A percentile compares a stretch with the other conserved stretches of the same genome.
These are phyloP conservation scores for Melanogrammus aeglefinus DNA, from an alignment of 2,797 vertebrate species.

Conservation along the genomic window DNA sequence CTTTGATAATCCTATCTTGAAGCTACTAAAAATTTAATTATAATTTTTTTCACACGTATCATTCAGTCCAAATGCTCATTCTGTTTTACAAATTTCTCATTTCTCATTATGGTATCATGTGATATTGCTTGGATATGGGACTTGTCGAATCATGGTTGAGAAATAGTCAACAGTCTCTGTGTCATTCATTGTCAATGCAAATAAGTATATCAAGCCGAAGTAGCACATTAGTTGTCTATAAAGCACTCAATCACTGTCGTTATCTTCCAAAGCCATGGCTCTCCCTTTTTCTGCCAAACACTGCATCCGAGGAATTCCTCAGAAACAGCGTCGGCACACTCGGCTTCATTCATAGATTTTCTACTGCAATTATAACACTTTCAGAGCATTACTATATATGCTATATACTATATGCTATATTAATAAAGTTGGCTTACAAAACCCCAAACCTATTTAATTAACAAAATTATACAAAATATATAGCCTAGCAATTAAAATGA, in stretches of 20 bases:
- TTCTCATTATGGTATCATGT: background rate
- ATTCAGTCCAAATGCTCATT: background rate
- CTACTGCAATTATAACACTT: background rate
- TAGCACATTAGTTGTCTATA: too few relatives aligned
- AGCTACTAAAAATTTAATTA: too few relatives aligned
- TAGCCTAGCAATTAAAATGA: background rate
- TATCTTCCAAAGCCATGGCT: constrained; percentile 54
- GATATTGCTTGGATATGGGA: background rate
- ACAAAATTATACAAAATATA: background rate
- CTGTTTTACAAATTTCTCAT: background rate
- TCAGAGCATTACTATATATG: background rate
- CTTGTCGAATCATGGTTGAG: background rate
- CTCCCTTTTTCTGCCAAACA: background rate
- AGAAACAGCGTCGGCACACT: constrained; percentile 22
- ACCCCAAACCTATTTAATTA: background rate
- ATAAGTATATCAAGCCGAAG: too few relatives aligned
- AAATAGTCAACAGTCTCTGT: background rate
- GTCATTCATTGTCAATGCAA: background rate
- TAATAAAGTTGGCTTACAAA: background rate
- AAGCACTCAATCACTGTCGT: constrained; percentile 38
- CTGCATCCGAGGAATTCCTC: constrained; percentile 39
- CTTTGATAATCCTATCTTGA: too few relatives aligned
- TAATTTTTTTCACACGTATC: background rate
- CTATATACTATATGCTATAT: too few relatives aligned
- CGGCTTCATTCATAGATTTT: background rate